Percentiles rank a stretch among this genome's conserved stretches.
These are phyloP conservation scores for Temnothorax unifasciatus DNA, from an alignment of 2,888 invertebrate genomes.

Conservation along the genomic window DNA sequence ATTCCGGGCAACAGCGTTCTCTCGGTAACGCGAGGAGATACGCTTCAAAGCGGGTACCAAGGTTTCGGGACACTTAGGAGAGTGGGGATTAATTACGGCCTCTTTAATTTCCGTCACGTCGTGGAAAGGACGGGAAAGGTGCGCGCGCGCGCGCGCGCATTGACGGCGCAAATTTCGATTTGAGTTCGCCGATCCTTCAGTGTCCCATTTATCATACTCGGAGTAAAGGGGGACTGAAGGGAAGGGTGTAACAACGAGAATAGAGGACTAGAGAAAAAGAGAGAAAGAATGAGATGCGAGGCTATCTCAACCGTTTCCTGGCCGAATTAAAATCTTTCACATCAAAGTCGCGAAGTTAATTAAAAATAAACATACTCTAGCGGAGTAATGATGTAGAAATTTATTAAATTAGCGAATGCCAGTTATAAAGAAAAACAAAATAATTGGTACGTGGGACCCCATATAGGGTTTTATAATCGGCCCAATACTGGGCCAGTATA, in stretches of 20 bases:
- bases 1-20: slow-evolving; percentile 37
- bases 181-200: slow-evolving; percentile 47
- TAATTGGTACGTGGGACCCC: not conserved
- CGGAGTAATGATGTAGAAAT: slow-evolving; percentile 8
- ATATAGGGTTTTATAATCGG: too few species aligned
- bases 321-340: slow-evolving; percentile 23
- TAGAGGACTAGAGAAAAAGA: not conserved
- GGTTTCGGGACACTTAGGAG: slow-evolving; percentile 33
- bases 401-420: not conserved
- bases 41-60: slow-evolving; percentile 53
- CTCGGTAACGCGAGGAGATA: slow-evolving; percentile 46
- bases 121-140: slow-evolving; percentile 27
- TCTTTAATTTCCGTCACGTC: slow-evolving; percentile 54
- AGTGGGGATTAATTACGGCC: slow-evolving; percentile 51
- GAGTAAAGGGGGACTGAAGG: slow-evolving; percentile 9
- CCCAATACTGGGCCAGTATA: too few species aligned
- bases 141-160: not conserved
- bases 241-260: not conserved
- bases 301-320: slow-evolving; percentile 1
- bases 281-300: not conserved
- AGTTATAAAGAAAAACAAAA: not conserved
- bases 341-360: slow-evolving; percentile 30
- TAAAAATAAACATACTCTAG: slow-evolving; percentile 17
- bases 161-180: slow-evolving; percentile 47
- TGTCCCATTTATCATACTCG: slow-evolving; percentile 47